Evolutionary conservation across 2,113 vertebrate genomes (phyloP).

Genomic region (Sterrhoptilus dennistouni): DNA sequence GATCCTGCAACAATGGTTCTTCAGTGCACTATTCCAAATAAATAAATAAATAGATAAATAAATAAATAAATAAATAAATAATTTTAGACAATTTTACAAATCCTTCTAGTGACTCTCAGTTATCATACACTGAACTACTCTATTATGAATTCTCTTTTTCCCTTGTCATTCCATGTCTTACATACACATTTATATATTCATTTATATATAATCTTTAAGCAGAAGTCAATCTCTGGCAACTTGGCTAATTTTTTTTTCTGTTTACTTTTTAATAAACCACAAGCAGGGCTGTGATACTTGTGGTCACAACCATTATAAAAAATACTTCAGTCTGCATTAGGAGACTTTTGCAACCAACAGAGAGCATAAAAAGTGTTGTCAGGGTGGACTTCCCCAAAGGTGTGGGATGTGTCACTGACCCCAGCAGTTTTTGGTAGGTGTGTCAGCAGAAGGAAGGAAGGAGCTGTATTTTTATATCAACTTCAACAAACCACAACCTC

Average conservation of each 20-base stretch:
- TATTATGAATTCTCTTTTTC: not conserved
- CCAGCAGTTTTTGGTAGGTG: not conserved
- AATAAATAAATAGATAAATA: not conserved
- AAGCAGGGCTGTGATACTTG: not conserved
- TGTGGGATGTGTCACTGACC: not conserved
- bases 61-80: not conserved
- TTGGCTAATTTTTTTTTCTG: not conserved
- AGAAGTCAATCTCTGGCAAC: not conserved
- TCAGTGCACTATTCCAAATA: not conserved
- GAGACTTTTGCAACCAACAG: not conserved
- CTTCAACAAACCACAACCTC: not conserved
- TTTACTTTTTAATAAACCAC: not conserved
- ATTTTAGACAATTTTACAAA: not conserved
- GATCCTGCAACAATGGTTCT: not conserved
- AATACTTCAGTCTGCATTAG: not conserved
- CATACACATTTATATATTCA: not conserved
- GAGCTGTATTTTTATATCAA: not conserved
- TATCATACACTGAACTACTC: not conserved
- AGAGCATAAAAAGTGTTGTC: not conserved
- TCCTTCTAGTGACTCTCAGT: not conserved
- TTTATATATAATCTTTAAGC: not conserved
- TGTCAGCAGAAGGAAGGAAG: not conserved
- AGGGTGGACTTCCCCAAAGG: not conserved
- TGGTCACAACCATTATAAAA: not conserved
- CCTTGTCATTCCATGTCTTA: not conserved